Base-by-base conservation (phyloP, 2,888 invertebrate genomes). In the Ctenicera cuprea region DNA sequence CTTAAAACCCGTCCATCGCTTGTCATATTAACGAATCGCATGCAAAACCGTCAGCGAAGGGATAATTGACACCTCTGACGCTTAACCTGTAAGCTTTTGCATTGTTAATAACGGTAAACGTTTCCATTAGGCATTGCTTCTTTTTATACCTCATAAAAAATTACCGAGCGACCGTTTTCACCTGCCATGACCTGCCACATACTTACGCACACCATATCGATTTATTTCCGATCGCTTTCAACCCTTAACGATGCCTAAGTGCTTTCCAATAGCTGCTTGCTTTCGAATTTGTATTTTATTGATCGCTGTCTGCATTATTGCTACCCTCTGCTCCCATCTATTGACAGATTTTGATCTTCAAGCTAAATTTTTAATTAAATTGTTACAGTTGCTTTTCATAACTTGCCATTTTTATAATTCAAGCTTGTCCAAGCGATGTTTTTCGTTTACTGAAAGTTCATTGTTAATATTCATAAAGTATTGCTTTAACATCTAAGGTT, bases 1-100 rank as follows among this genome's bases (percentile, higher is more conserved):
- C 71, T 64, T 71, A 64, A 64, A 71, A 64, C 54, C 71, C 54
- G 71, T 64, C 71, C 37, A 57, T 71, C 57, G 54, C 41, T 43
- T 71, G 71, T 71, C 71, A 57, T 52, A 71, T 71, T 71, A 71
- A 50, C 54, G 43, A 71, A 57, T 64, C 43, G 50, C 45, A 71
- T 71, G 63, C 64, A 71, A 71, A 71, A 64, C 45, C 52, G 50
- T 54, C 52, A 38, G 20, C 41, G 43, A 12, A 64, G 26, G 57
- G 54, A 63, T 71, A 71, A 71, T 64, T 71, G 71, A 71, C 71
- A 71, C 52, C 64, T 64, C 71, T 71, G 54, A 54, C 71, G 52
- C 30, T 71, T 64, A 71, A 63, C 64, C 57, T 64, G 64, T 64
- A 57, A 71, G 38, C 64, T 43, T 71, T 30, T 71, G 62, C 45